Conservation (phyloP, 1,140 invertebrate species). For the Trachymyrmex septentrionalis region DNA sequence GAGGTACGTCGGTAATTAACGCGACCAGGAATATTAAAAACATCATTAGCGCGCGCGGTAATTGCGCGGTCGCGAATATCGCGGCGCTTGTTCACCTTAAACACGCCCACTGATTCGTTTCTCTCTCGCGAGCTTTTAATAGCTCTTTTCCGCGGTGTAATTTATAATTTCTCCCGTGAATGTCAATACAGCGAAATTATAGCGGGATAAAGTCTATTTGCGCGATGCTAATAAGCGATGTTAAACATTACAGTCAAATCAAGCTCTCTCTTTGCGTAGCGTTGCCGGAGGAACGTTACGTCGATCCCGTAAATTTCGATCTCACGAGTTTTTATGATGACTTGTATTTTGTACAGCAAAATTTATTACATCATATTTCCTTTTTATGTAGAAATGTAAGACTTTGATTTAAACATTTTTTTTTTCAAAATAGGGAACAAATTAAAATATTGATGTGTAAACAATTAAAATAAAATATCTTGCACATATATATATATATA, state of each 20-base stretch:
- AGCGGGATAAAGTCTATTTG: conserved; percentile 3
- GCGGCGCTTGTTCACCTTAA: not conserved
- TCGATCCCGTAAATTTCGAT: conserved; percentile 5
- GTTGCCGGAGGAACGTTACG: not conserved
- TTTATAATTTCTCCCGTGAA: conserved; percentile 16
- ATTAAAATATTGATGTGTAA: not conserved
- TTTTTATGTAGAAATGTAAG: not conserved
- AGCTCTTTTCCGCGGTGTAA: not conserved
- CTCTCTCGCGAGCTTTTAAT: conserved; percentile 16
- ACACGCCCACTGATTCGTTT: not conserved
- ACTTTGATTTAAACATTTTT: not conserved
- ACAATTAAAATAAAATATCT: not conserved
- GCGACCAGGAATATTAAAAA: conserved; percentile 69
- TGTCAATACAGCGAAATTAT: conserved; percentile 25
- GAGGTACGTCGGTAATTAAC: conserved; percentile 63
- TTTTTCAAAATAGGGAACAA: not conserved
- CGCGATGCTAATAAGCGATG: conserved; percentile 12
- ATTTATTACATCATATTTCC: not conserved
- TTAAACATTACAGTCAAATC: conserved; percentile 6
- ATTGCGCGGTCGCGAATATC: conserved; percentile 15
- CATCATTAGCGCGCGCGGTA: conserved; percentile 41
- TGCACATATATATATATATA: too few relatives aligned
- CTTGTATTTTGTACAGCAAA: not conserved
- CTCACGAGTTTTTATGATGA: not conserved
- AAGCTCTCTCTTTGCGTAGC: not conserved